Base-by-base conservation (phyloP, 2,888 invertebrate genomes). In the Buathra laborator region DNA sequence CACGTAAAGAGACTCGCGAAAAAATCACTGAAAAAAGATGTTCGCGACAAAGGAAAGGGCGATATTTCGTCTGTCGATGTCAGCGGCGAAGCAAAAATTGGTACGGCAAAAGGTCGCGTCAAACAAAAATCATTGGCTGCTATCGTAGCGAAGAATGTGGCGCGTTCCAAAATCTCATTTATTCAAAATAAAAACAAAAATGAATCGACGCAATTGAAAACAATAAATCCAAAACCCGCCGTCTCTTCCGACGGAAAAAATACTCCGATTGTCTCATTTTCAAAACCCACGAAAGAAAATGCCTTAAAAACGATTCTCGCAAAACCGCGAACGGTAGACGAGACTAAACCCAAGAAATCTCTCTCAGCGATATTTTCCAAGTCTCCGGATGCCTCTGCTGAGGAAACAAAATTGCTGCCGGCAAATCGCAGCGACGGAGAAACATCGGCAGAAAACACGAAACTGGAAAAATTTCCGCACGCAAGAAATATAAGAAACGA, bases 121-220 rank as follows among this genome's bases (percentile, higher is more conserved):
- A 93, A 92, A 79, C 93, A 93, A 76, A 93, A 93, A 81, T 90
- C 89, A 64, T 87, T 93, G 16, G 89, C 90, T 9, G 56, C 88
- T 46, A 93, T 93, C 71, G 92, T 92, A 44, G 91, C 91, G 0
- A 91, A 88, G 19, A 91, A 89, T 76, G 85, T 91, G 10, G 85
- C 74, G 6, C 83, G 67, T 37, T 74, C 67, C 0, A 84, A 74
- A 53, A n/a, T n/a, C 3, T 6, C 37, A 16, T 66, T 51, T 1
- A 66, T 70, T 32, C n/a, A 59, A 2, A 77, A 66, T 46, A 46
- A 56, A 19, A 29, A 19, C 3, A 43, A 56, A 59, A 59, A 10
- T 1, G 53, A 80, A 10, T 7, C 4, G 2, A 14, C 43, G 1
- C 14, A 6, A 12, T 24, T 66, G 4, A 75, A 66, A 29, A 51